Conservation (phyloP, 1,140 invertebrate species). For the Drosophila dunni region DNA sequence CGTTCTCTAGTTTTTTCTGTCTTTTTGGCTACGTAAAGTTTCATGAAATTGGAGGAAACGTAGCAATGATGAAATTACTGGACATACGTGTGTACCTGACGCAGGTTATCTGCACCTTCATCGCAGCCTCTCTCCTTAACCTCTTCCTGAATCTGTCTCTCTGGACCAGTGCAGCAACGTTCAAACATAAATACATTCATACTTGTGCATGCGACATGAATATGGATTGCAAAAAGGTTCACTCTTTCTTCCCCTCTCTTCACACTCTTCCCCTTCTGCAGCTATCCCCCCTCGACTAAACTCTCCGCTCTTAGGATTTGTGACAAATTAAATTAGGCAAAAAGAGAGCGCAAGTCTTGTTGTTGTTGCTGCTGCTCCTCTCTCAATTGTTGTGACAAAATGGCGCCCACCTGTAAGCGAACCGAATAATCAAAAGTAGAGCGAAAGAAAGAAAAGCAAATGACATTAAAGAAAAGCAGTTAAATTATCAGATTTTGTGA, state of each 20-base stretch:
- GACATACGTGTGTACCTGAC: constrained; percentile 53
- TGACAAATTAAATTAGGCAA: constrained; percentile 63
- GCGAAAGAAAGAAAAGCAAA: not conserved
- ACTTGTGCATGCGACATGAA: not conserved
- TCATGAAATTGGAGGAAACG: constrained; percentile 79
- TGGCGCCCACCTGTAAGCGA: constrained; percentile 35
- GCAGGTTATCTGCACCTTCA: constrained; percentile 7
- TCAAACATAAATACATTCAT: not conserved
- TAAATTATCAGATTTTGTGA: constrained; percentile 11
- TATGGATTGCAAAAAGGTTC: constrained; percentile 36
- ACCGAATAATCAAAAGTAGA: not conserved
- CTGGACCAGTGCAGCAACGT: constrained; percentile 13
- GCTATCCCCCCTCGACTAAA: not conserved
- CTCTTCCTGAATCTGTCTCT: not conserved
- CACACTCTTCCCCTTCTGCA: not conserved
- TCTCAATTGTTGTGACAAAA: not conserved
- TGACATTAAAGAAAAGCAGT: not conserved
- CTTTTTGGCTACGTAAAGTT: constrained; percentile 61
- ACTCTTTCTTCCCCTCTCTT: constrained; percentile 8
- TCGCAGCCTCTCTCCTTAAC: not conserved
- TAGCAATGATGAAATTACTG: constrained; percentile 81
- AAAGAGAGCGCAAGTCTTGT: constrained; percentile 60
- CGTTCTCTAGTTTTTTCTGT: constrained; percentile 22
- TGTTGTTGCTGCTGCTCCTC: constrained; percentile 10
- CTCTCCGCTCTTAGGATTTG: constrained; percentile 24